Evolutionary conservation across 2,797 vertebrate species (phyloP).

Genomic region (Pagetopsis macropterus): DNA sequence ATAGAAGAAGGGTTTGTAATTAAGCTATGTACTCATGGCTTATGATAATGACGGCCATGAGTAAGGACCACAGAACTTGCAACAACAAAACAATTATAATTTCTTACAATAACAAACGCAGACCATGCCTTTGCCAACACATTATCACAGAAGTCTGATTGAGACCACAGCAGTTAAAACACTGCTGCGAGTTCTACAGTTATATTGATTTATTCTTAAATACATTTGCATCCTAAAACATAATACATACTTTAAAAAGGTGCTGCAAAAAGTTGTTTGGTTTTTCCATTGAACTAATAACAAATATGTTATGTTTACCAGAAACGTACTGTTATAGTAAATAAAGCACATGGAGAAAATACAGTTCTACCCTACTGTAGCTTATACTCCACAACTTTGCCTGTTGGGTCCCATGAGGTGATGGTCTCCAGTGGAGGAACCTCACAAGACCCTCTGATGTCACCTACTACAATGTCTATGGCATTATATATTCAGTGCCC

Average conservation of each 20-base stretch:
- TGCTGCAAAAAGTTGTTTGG: background rate
- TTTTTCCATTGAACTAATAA: background rate
- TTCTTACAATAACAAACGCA: constrained; percentile 17
- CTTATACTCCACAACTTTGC: constrained; percentile 46
- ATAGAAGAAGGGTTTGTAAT: constrained; percentile 24
- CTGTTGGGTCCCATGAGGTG: constrained; percentile 51
- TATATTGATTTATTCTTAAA: background rate
- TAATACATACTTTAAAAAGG: background rate
- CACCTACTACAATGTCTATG: constrained; percentile 47
- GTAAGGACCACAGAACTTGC: constrained; percentile 16
- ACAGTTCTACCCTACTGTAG: constrained; percentile 11
- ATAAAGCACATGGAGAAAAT: constrained; percentile 22
- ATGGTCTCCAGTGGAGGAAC: constrained; percentile 53
- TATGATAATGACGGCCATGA: constrained; percentile 24
- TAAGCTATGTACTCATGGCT: constrained; percentile 23
- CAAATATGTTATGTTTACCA: background rate
- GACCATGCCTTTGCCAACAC: constrained; percentile 14
- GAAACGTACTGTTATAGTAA: constrained; percentile 16
- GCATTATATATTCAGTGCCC: constrained; percentile 61
- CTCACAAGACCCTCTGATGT: constrained; percentile 68
- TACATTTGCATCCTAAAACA: background rate
- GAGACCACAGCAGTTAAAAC: constrained; percentile 9
- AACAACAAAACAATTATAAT: constrained; percentile 37
- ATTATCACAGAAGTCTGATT: constrained; percentile 1
- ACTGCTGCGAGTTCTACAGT: background rate